phyloP scores from a whole-genome alignment of 2,888 invertebrate genomes.

The Perizoma flavofasciatum region DNA sequence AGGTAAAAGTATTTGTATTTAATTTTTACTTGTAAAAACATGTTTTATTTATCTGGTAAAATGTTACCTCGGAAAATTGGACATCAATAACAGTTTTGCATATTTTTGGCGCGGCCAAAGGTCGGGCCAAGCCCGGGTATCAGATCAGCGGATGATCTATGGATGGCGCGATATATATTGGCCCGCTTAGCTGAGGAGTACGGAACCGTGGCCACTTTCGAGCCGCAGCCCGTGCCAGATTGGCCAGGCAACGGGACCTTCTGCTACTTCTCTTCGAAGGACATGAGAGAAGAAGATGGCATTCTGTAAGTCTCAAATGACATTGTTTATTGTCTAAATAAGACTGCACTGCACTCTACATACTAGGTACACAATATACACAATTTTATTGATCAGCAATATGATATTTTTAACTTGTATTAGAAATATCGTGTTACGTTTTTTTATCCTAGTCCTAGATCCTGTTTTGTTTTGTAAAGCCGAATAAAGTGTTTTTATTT shows the following conservation, averaged over 20 bases:
- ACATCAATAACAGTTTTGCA: conserved; percentile 39
- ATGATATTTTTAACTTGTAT: no score
- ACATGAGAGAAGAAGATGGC: conserved; percentile 93
- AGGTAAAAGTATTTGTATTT: no score
- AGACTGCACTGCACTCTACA: no score
- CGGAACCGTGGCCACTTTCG: conserved; percentile 87
- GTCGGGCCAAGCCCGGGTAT: conserved; percentile 96
- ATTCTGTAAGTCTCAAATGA: conserved; percentile 76
- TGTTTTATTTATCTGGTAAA: background rate
- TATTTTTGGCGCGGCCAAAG: conserved; percentile 60
- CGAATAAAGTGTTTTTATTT: no score
- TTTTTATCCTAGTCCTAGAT: no score
- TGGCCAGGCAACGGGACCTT: conserved; percentile 97
- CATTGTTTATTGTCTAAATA: background rate
- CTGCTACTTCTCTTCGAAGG: conserved; percentile 94
- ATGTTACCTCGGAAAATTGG: background rate
- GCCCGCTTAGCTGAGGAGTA: conserved; percentile 95
- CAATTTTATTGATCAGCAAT: no score
- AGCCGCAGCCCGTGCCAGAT: conserved; percentile 89
- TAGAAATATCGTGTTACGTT: no score
- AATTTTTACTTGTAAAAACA: no score
- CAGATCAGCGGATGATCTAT: conserved; percentile 91
- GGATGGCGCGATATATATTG: conserved; percentile 94
- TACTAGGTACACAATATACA: background rate
- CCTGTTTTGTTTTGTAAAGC: no score